Evolutionary conservation across 1,140 invertebrate genomes (phyloP), one percentile per base, ranked within the genome.

Genomic region (Chymomyza costata): DNA sequence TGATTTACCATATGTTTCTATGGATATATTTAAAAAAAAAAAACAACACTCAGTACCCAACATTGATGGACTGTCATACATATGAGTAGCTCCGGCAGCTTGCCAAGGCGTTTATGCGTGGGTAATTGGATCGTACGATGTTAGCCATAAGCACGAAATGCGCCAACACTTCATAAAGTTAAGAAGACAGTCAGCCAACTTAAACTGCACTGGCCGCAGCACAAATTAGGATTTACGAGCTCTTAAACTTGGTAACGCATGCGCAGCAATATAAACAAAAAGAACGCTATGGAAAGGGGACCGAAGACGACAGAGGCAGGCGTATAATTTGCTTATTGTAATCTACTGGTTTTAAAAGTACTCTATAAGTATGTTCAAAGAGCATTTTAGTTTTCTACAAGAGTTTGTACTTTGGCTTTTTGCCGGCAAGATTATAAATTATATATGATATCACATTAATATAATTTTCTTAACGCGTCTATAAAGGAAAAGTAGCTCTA

Each of bases 171-270:
- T 8, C 11, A 13, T 34, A 6, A 8, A 13, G 32, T 10, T n/a
- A 34, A 14, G 8, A 3, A 56, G 31, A 3, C 18, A 34, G 10
- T 10, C 8, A 37, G 13, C 7, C 43, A 13, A 45, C 10, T 30
- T 50, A 2, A 56, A 43, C 49, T 51, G 45, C 48, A 74, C n/a
- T n/a, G n/a, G 40, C 19, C 55, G 49, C 43, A 67, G 19, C 11
- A 34, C 10, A 11, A 60, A 35, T 78, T 78, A 54, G 61, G 62
- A 66, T 60, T 57, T 69, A 60, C 60, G 44, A 50, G 43, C 34
- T 30, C 21, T 38, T 6, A 14, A 6, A n/a, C n/a, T n/a, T n/a
- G n/a, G n/a, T n/a, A 17, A 38, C 16, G 14, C 19, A n/a, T 44
- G 17, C 10, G n/a, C 11, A 35, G 2, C 7, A n/a, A 19, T n/a